Evolutionary conservation across 2,113 vertebrate species (phyloP).

Genomic region (Myotis davidii): DNA sequence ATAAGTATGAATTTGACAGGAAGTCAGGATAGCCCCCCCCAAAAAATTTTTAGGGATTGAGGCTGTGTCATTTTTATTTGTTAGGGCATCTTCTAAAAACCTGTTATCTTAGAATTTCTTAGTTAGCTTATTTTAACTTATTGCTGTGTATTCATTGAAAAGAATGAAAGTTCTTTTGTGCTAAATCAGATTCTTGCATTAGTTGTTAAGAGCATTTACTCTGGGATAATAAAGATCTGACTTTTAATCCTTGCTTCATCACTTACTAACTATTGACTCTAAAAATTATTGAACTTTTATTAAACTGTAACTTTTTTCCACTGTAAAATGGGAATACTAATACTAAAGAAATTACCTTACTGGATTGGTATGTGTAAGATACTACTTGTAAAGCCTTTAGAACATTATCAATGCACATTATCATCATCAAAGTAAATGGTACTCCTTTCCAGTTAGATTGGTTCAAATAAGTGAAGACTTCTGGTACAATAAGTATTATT

Average conservation of each 20-base stretch:
- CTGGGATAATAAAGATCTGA: neutral
- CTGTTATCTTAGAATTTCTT: neutral
- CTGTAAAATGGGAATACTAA: neutral
- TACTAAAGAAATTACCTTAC: neutral
- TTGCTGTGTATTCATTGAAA: neutral
- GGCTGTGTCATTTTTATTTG: neutral
- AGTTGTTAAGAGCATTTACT: neutral
- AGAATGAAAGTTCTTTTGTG: slow-evolving; percentile 13
- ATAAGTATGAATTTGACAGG: neutral
- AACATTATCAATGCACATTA: neutral
- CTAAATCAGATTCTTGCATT: slow-evolving; percentile 3
- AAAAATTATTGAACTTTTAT: neutral
- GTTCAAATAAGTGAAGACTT: neutral
- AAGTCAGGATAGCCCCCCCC: neutral
- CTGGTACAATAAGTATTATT: neutral
- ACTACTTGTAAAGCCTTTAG: neutral
- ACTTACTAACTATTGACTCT: neutral
- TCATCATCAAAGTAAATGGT: neutral
- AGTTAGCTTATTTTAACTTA: slow-evolving; percentile 25
- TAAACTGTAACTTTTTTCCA: neutral
- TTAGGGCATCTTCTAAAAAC: neutral
- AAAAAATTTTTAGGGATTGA: neutral
- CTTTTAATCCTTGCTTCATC: neutral
- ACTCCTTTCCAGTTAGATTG: neutral
- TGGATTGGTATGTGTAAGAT: neutral